Base-by-base conservation (phyloP, 2,888 invertebrate genomes). In the Lymantria monacha region DNA sequence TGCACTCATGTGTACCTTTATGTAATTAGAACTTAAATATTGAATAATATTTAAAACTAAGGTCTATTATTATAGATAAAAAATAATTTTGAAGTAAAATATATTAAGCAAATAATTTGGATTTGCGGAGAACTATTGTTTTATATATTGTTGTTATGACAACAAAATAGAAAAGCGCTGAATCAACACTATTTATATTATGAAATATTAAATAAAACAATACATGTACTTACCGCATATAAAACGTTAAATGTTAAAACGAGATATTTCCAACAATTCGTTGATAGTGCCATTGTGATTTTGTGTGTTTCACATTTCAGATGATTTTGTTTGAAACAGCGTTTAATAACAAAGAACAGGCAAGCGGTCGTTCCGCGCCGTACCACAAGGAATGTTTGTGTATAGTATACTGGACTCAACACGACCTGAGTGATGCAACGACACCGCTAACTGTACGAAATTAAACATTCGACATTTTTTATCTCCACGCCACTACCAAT, bases 211-310 rank as follows among this genome's bases (percentile, higher is more conserved):
- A 71, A 58, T 64, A 64, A 70, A 69, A 70, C 51, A 59, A 53
- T 48, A 59, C 42, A 62, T 57, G n/a, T 72, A 87, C 92, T 91
- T 65, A 91, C 92, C 50, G 85, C 91, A 69, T 91, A 90, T 63
- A 92, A 69, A 42, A 89, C 74, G 63, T 91, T 91, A 79, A 87
- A 92, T 61, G 83, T 83, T 70, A 92, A 69, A 70, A 91, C 90
- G 22, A 91, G 76, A 76, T 91, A 91, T 81, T 91, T 90, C 88
- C 91, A 91, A 70, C 91, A 90, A 72, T 87, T 91, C 52, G 89
- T 84, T 33, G 90, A 88, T 55, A 91, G 71, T 61, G 84, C 86
- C 92, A 92, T 92, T 77, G 78, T 81, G 62, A 55, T 67, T 53
- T 68, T 63, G 48, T 66, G 68, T 70, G 76, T 82, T n/a, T 89